Base-by-base conservation (phyloP, 1,140 invertebrate genomes). In the Ostrea denselamellosa region DNA sequence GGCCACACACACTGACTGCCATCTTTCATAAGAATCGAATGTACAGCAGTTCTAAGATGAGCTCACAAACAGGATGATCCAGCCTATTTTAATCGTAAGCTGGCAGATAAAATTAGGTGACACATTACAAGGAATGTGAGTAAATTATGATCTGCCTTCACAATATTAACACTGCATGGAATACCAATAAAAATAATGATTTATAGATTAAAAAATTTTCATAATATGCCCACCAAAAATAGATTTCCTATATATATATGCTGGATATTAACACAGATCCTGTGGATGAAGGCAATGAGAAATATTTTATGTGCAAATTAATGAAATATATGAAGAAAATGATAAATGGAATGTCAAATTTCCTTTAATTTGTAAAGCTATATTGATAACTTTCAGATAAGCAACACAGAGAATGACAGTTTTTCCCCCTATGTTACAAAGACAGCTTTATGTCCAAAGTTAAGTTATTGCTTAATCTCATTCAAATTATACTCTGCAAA, bases 101-200 rank as follows among this genome's bases (percentile, higher is more conserved):
- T 77, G 68, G 68, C 68, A 77, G 68, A 77, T 77, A 77, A 77
- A 77, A 77, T 77, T 77, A 77, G 68, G 68, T 77, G 68, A 77
- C 68, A 77, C 68, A 77, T 77, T 77, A 77, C 14, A 14, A 25
- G 68, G 28, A 77, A 77, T 77, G 68, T 77, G 68, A 77, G 25
- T 8, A 77, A 77, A 77, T 77, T 77, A 77, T 77, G 68, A 77
- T 77, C 68, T 77, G 68, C 68, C 68, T 77, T 77, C 68, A 77
- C 68, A 77, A 77, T 77, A 77, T 77, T 77, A 77, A 77, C 68
- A 14, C 68, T 34, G 68, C 68, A 77, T 28, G 68, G 68, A 22
- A 77, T 28, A 77, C 22, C 68, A 77, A 77, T 77, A 77, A 77
- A 77, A 25, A 68, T 7, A 77, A 28, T 77, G 68, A 77, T 77